Percentiles rank a stretch among this genome's conserved stretches.
These are phyloP conservation scores for Mustela lutreola DNA, from an alignment of 2,113 vertebrate species.

Conservation along the genomic window DNA sequence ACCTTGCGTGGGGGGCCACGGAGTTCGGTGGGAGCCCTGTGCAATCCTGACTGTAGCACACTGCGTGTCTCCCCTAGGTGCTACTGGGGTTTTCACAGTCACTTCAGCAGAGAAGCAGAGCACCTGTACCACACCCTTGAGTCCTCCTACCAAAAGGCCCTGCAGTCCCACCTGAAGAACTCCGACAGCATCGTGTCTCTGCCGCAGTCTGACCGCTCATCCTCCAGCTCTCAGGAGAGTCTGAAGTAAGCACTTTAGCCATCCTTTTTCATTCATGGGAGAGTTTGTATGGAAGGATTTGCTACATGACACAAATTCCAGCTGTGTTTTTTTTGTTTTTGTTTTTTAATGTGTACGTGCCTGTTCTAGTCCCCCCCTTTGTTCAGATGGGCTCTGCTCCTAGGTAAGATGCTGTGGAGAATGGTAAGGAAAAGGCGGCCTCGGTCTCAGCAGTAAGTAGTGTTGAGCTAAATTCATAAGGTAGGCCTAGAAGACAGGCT, in stretches of 20 bases:
- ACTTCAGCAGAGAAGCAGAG: constrained; percentile 97
- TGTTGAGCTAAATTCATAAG: not conserved
- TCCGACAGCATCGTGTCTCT: constrained; percentile 98
- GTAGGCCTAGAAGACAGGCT: not conserved
- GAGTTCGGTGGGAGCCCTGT: not conserved
- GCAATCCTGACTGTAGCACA: fast-evolving
- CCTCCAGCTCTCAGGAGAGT: constrained; percentile 98
- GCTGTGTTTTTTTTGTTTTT: not conserved
- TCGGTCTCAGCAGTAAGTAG: not conserved
- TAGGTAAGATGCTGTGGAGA: not conserved
- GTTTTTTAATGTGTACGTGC: not conserved
- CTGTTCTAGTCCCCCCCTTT: not conserved
- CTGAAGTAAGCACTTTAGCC: constrained; percentile 93
- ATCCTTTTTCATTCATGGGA: no score
- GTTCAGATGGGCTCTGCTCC: not conserved
- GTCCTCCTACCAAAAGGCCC: constrained; percentile 97
- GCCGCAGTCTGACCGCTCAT: constrained; percentile 97
- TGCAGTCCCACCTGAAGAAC: constrained; percentile 97
- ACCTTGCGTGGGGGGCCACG: fast-evolving
- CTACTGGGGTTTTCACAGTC: constrained; percentile 98
- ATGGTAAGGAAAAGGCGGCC: not conserved
- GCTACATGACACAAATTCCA: not conserved
- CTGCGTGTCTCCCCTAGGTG: constrained; percentile 88
- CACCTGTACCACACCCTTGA: constrained; percentile 96
- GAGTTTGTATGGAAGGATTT: not conserved